These are phyloP conservation scores for Acrossocheilus fasciatus DNA, from an alignment of 2,797 vertebrate species.

Conservation along the genomic window DNA sequence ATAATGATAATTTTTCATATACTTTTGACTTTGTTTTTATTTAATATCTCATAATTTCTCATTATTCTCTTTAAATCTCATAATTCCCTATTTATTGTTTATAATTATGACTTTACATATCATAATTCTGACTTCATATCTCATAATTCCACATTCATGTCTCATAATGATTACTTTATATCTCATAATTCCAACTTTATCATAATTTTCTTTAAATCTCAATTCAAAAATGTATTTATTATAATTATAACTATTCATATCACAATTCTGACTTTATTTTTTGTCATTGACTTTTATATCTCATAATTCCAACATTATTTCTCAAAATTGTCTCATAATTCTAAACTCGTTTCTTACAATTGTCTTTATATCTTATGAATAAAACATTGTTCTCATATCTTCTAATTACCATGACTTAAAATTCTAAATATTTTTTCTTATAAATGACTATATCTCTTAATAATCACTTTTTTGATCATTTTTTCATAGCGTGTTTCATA, in stretches of 20 bases:
- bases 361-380: background rate
- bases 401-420: background rate
- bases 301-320: background rate
- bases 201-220: background rate
- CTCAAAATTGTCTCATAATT: background rate
- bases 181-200: background rate
- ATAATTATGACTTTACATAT: background rate
- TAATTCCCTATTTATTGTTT: background rate
- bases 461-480: too few species aligned
- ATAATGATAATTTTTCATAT: background rate
- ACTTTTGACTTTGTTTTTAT: background rate
- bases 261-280: background rate
- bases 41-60: background rate
- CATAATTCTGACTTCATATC: background rate
- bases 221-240: background rate
- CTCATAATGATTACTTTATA: background rate
- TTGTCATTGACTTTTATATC: background rate
- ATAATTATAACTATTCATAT: background rate
- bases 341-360: background rate
- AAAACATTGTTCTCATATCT: background rate
- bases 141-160: background rate
- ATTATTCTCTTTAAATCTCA: background rate
- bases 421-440: background rate
- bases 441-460: too few species aligned
- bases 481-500: too few species aligned